Base-by-base conservation (phyloP, 2,113 vertebrate species). In the Labrus mixtus region DNA sequence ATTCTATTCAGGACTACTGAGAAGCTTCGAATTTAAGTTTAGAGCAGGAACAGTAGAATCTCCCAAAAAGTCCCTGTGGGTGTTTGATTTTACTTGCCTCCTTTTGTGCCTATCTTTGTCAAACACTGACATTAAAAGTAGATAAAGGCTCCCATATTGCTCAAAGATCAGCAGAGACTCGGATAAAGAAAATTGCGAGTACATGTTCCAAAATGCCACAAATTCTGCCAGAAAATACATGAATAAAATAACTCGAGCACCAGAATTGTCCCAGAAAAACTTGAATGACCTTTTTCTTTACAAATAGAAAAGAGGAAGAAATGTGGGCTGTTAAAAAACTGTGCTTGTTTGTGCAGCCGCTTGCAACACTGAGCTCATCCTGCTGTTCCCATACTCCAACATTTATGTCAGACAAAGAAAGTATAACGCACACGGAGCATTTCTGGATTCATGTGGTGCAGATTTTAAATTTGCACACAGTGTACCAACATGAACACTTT, bases 311-410 rank as follows among this genome's bases (percentile, higher is more conserved):
- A 19, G 16, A 39, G 10, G 8, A 22, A 16, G n/a, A 33, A 25
- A n/a, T n/a, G 10, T 16, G n/a, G 36, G 12, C 46, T 73, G 62
- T 76, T 15, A 15, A 51, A 29, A 71, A 73, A 51, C 12, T 33
- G 59, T 55, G 55, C 57, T 45, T 33, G 54, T 81, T 63, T 73
- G 25, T 57, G 39, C 16, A 80, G 70, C 56, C 60, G 11, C 55
- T 69, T 25, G 68, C 73, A 80, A 23, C 57, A 53, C 48, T 86
- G 60, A 79, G 71, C 60, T 79, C 69, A 78, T 73, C 73, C 53
- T 68, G 57, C 66, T 85, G 56, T 58, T 63, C 65, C 79, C 53
- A 10, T 60, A 10, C 36, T 53, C 29, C 19, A 48, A 58, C 45
- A 79, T 72, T 73, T 75, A 80, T 76, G 68, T 50, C 20, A 39